Conservation (phyloP, 2,113 vertebrate genomes). For the Cryptomyrus ogoouensis region DNA sequence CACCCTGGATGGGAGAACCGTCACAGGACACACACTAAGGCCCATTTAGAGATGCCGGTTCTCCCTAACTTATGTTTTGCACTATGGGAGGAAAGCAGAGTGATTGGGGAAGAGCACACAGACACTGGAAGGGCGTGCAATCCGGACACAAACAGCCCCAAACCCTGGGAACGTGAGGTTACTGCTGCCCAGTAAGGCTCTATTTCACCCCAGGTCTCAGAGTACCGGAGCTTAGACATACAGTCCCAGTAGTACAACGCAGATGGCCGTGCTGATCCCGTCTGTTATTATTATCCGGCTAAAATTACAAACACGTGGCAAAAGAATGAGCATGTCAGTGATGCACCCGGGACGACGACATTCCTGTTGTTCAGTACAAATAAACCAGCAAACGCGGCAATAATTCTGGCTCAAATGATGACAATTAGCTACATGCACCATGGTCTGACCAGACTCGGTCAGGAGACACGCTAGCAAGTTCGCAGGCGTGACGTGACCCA, state of each 20-base stretch:
- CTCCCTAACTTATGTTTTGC: neutral
- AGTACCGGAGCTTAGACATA: neutral
- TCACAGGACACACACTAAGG: neutral
- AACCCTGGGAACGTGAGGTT: neutral
- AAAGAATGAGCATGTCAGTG: neutral
- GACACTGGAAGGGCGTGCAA: neutral
- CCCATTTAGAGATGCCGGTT: neutral
- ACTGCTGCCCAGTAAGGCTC: neutral
- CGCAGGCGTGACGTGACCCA: neutral
- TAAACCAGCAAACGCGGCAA: neutral
- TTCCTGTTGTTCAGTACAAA: neutral
- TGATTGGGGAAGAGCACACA: neutral
- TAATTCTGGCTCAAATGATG: neutral
- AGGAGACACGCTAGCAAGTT: neutral
- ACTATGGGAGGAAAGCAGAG: neutral
- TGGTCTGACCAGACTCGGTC: neutral
- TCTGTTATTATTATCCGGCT: neutral
- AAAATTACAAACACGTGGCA: neutral
- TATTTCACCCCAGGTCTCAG: no score
- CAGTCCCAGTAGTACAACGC: neutral
- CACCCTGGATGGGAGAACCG: neutral
- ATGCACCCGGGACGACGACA: neutral
- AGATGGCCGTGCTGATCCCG: neutral
- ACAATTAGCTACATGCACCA: neutral
- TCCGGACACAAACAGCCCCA: neutral